A percentile compares a stretch with the other conserved stretches of the same genome.
Evolutionary conservation across 2,888 invertebrate genomes (phyloP).

Genomic region (Pemphredon lugubris): DNA sequence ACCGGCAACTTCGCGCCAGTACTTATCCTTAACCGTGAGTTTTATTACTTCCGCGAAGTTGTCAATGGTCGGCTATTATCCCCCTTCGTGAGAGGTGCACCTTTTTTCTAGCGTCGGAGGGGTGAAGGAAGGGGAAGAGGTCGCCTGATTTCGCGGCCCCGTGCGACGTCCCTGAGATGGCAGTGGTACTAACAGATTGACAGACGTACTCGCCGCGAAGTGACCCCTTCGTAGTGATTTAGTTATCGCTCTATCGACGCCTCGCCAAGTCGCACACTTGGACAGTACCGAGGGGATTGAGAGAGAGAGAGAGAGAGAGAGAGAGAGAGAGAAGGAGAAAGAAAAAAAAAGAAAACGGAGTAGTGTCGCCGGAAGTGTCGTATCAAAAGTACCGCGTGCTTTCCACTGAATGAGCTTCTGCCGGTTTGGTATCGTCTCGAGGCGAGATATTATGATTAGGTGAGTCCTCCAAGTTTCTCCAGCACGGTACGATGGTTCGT

Average conservation of each 20-base stretch:
- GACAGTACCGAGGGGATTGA: constrained; percentile 2
- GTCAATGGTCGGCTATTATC: constrained; percentile 44
- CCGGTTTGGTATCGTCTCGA: constrained; percentile 65
- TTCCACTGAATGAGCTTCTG: constrained; percentile 70
- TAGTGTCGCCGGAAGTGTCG: constrained; percentile 56
- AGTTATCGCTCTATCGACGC: constrained; percentile 77
- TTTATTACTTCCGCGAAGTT: constrained; percentile 58
- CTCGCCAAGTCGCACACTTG: constrained; percentile 68
- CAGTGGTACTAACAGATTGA: constrained; percentile 75
- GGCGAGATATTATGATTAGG: constrained; percentile 80
- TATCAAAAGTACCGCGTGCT: constrained; percentile 48
- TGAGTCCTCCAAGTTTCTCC: constrained; percentile 61
- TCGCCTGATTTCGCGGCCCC: constrained; percentile 66
- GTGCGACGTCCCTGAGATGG: constrained; percentile 72
- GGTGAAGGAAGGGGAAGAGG: constrained; percentile 41
- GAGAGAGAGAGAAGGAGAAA: neutral
- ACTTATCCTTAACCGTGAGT: constrained; percentile 21
- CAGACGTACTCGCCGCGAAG: constrained; percentile 75
- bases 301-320: neutral
- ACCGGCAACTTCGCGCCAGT: neutral
- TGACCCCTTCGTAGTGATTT: constrained; percentile 78
- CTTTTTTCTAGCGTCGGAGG: constrained; percentile 31
- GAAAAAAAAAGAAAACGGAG: constrained; percentile 41
- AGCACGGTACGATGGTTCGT: neutral
- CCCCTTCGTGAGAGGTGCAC: constrained; percentile 26